Evolutionary conservation across 2,888 invertebrate species (phyloP), one percentile per base, ranked within the genome.

Genomic region (Smittia aterrima): DNA sequence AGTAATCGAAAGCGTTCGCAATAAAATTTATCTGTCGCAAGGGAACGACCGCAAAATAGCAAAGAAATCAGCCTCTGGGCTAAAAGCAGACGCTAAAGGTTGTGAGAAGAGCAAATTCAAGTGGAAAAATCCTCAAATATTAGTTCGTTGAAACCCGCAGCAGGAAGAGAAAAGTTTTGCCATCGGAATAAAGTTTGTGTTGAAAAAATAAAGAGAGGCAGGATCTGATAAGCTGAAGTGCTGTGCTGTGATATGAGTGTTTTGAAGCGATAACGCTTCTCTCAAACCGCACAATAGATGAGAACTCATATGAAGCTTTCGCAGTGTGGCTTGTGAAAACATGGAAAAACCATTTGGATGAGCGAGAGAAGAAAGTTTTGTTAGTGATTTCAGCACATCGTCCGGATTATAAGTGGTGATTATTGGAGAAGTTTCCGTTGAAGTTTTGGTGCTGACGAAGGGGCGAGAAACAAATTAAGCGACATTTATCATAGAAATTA

Each of bases 281-380:
- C 27, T 54, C 41, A 4, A n/a, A 1, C 13, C 64, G 27, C 7
- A 67, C 6, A 67, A 67, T 40, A 38, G 22, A 3, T 6, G 22
- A 58, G 18, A 18, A 58, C 18, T 58, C n/a, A 22, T 22, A 18
- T 58, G 20, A 18, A 7, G 20, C n/a, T 58, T 22, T 58, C 20
- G 18, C 58, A 22, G 58, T 22, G 11, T 41, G 41, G 32, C 25
- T 11, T 68, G 24, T 20, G 54, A 70, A 70, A 70, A 54, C 70
- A 70, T 70, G 70, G 47, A 70, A 70, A 70, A 47, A 41, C 70
- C 70, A 70, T 70, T 70, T 70, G 68, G 68, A 68, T 70, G 47
- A 24, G 53, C 53, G 27, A 66, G 16, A 38, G 22, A 24, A 68
- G 40, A 47, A 66, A 66, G 66, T 66, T 66, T 66, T 40, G 18